A percentile compares a stretch with the other conserved stretches of the same genome.
phyloP scores from a whole-genome alignment of 1,140 invertebrate genomes.

The Drosophila nannoptera region DNA sequence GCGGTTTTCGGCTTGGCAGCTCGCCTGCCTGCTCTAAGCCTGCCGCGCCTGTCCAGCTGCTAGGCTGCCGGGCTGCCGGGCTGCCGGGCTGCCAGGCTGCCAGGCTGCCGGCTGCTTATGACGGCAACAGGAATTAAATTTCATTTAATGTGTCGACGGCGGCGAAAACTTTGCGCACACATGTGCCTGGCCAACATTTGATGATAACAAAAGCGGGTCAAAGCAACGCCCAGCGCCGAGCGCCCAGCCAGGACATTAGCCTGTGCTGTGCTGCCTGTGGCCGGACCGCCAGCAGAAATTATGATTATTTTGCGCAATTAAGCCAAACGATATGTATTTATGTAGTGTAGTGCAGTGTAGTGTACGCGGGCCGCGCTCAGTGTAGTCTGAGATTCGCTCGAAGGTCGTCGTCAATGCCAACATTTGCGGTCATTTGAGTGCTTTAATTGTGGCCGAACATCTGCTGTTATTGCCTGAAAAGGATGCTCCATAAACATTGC shows the following conservation, averaged over 20 bases:
- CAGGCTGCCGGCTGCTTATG: slow-evolving; percentile 59
- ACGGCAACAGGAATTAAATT: slow-evolving; percentile 70
- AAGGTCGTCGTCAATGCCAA: slow-evolving; percentile 47
- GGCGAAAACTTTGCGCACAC: slow-evolving; percentile 56
- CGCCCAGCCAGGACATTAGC: not conserved
- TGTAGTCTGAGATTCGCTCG: slow-evolving; percentile 43
- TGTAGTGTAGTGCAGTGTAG: slow-evolving; percentile 57
- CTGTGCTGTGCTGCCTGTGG: slow-evolving; percentile 14
- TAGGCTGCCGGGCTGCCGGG: slow-evolving; percentile 41
- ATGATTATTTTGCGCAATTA: slow-evolving; percentile 71
- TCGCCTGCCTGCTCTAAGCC: slow-evolving; percentile 46
- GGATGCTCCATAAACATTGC: slow-evolving; percentile 31
- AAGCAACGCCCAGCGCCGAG: slow-evolving; percentile 12
- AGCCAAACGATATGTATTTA: slow-evolving; percentile 69
- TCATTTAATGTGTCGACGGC: slow-evolving; percentile 71
- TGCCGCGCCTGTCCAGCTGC: slow-evolving; percentile 52
- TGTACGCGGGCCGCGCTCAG: too few species aligned
- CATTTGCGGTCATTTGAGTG: slow-evolving; percentile 37
- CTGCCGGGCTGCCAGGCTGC: slow-evolving; percentile 51
- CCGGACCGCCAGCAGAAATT: slow-evolving; percentile 49
- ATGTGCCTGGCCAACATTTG: slow-evolving; percentile 60
- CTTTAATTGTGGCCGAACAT: slow-evolving; percentile 46
- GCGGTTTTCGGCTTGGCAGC: slow-evolving; percentile 47
- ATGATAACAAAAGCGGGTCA: slow-evolving; percentile 75
- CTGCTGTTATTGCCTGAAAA: slow-evolving; percentile 34